Conservation (phyloP, 1,140 invertebrate species). For the Orchesella cincta region DNA sequence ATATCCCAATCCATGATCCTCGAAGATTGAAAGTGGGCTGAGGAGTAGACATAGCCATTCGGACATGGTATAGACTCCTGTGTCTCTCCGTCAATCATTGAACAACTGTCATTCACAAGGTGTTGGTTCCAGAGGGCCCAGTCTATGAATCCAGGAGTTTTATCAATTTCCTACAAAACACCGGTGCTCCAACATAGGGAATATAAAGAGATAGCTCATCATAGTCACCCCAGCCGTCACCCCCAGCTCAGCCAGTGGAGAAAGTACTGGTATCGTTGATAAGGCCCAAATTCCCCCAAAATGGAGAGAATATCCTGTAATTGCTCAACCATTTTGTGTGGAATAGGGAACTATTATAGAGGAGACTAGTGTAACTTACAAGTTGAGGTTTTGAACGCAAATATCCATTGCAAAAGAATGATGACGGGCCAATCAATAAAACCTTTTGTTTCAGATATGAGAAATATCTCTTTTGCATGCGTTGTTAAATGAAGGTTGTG, state of each 20-base stretch:
- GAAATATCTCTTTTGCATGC: too few relatives aligned
- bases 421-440: too few relatives aligned
- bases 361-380: too few relatives aligned
- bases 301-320: too few relatives aligned
- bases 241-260: background rate
- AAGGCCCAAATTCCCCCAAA: background rate
- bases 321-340: too few relatives aligned
- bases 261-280: background rate
- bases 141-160: background rate
- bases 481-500: too few relatives aligned
- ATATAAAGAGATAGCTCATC: background rate
- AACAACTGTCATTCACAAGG: background rate
- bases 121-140: background rate
- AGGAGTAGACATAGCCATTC: background rate
- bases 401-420: too few relatives aligned
- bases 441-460: too few relatives aligned
- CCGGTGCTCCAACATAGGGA: background rate
- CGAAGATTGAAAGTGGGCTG: background rate
- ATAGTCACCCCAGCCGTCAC: background rate
- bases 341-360: too few relatives aligned
- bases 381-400: too few relatives aligned
- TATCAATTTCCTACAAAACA: background rate
- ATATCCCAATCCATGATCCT: slow-evolving; percentile 66
- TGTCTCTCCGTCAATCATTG: background rate
- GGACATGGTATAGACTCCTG: background rate